Base-by-base conservation (phyloP, 2,113 vertebrate species). In the Festucalex cinctus region DNA sequence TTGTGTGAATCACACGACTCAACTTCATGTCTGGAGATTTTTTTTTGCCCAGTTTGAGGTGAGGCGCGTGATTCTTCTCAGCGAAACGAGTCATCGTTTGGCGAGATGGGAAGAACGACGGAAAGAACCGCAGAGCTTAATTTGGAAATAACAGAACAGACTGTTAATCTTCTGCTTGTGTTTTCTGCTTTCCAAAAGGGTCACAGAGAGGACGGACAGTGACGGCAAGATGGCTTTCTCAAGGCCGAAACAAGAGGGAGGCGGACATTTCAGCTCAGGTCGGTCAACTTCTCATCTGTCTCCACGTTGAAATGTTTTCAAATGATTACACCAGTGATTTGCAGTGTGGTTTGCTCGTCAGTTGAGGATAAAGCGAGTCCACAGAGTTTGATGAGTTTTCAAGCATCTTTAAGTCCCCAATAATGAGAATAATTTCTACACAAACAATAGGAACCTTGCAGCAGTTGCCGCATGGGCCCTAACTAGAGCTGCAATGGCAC, bases 221-320 rank as follows among this genome's bases (percentile, higher is more conserved):
- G 76, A 84, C 74, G 3, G 85, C 75, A 0, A 76, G 63, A 70
- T 91, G 90, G 90, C 59, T 88, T 32, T 85, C 82, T 64, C 63
- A 69, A 66, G 80, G 74, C 9, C 83, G 84, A 43, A 70, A 64
- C 70, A 76, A 69, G 75, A 81, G 84, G 71, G 82, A 83, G 16
- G 76, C 74, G 0, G 73, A 26, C 12, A 63, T 68, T 10, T 20
- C 10, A 1, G 54, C 64, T 43, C 83, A 90, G 89, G 90, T 91
- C 64, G 81, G 87, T 48, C 2, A 9, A 24, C 22, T 73, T 66
- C 53, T 70, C 65, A n/a, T 16, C 65, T 36, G 32, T 16, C 17
- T 58, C 2, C 1, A 17, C 43, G 6, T 17, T 32, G 28, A 4
- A 56, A 13, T 26, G 53, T 56, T 56, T 43, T 14, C 14, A 44